A percentile compares a stretch with the other conserved stretches of the same genome.
Conservation (phyloP, 2,888 invertebrate species). For the Drosophila anomalata region DNA sequence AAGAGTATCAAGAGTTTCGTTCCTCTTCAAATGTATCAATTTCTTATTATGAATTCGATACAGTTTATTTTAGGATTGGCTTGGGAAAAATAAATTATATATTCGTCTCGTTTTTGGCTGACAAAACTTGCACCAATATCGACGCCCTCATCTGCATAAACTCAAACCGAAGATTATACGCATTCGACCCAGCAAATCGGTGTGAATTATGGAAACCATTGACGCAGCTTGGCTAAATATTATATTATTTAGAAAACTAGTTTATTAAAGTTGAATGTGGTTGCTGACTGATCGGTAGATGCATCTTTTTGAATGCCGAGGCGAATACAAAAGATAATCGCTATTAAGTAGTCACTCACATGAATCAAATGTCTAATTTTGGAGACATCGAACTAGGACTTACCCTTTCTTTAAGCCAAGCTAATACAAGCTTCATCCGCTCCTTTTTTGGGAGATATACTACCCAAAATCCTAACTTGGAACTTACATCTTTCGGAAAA, state of each 20-base stretch:
- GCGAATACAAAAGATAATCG: slow-evolving; percentile 28
- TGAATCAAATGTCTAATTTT: slow-evolving; percentile 24
- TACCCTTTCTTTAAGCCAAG: slow-evolving; percentile 1
- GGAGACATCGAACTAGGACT: slow-evolving; percentile 3
- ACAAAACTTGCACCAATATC: slow-evolving; percentile 29
- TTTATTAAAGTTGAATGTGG: slow-evolving; percentile 13
- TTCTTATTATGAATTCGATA: slow-evolving; percentile 31
- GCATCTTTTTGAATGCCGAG: slow-evolving; percentile 23
- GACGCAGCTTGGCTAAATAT: slow-evolving; percentile 22
- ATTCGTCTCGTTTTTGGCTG: slow-evolving; percentile 17
- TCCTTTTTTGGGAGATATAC: neutral
- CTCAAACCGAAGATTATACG: slow-evolving; percentile 32
- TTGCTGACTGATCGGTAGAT: slow-evolving; percentile 20
- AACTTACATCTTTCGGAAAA: neutral
- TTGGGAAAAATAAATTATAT: slow-evolving; percentile 40
- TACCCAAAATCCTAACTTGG: neutral
- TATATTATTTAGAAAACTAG: slow-evolving; percentile 29
- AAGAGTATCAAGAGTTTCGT: neutral
- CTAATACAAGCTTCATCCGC: neutral
- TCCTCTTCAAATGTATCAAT: neutral
- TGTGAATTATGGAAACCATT: slow-evolving; percentile 36
- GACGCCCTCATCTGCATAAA: slow-evolving; percentile 41
- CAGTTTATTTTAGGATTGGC: slow-evolving; percentile 24
- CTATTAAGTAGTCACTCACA: slow-evolving; percentile 23
- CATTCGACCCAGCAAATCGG: slow-evolving; percentile 32